Conservation (phyloP, 92 coral and sea anemone species). For the Phenganax stokvisi region DNA sequence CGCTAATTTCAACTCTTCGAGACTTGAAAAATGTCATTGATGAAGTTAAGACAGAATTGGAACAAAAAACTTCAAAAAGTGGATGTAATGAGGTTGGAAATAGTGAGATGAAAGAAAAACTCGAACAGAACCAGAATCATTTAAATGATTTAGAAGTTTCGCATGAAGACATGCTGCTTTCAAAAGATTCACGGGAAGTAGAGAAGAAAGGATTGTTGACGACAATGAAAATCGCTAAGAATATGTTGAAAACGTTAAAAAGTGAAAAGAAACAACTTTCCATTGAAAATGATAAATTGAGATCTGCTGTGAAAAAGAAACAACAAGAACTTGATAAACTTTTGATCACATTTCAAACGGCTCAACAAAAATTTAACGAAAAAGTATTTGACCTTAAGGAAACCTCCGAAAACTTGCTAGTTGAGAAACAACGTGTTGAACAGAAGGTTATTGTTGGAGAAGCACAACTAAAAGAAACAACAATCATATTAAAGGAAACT, state of each 20-base stretch:
- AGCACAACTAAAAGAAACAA: not conserved
- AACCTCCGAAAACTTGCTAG: not conserved
- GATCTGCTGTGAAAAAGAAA: not conserved
- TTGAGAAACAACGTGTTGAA: not conserved
- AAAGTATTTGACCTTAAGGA: not conserved
- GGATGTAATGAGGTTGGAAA: not conserved
- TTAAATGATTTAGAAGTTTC: slow-evolving; percentile 10
- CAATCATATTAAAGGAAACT: not conserved
- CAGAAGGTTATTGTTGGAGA: not conserved
- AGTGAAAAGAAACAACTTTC: slow-evolving; percentile 1
- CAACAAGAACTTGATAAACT: slow-evolving; percentile 7
- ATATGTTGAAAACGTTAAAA: not conserved
- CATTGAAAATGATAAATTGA: not conserved
- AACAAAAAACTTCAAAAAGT: not conserved
- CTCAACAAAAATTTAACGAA: slow-evolving; percentile 1
- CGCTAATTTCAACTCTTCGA: not conserved
- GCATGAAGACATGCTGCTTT: not conserved
- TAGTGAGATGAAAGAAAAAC: not conserved
- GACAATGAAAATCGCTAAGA: not conserved
- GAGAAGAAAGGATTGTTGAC: slow-evolving; percentile 7
- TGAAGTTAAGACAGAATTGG: slow-evolving; percentile 2
- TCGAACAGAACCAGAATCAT: slow-evolving; percentile 10
- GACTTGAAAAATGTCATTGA: not conserved
- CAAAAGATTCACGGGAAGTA: slow-evolving; percentile 3
- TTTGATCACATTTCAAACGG: not conserved